A percentile compares a stretch with the other conserved stretches of the same genome.
Conservation (phyloP, 2,888 invertebrate species). For the Ferdinandea cuprea region DNA sequence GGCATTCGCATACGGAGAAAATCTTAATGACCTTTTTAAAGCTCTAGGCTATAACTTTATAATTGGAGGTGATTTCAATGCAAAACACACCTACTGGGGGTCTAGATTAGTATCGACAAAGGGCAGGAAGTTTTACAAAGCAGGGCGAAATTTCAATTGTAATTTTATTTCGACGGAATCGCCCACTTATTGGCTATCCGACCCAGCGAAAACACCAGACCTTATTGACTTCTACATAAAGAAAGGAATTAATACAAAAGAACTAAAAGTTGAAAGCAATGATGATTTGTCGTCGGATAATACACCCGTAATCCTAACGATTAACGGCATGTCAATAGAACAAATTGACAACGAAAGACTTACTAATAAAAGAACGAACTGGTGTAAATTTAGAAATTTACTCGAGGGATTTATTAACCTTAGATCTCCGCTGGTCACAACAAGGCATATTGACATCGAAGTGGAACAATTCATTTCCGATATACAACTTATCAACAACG, state of each 20-base stretch:
- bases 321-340: not conserved
- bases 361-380: not conserved
- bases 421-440: not conserved
- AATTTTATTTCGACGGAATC: not conserved
- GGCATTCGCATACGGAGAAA: not conserved
- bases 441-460: not conserved
- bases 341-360: not conserved
- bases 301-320: not conserved
- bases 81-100: not conserved
- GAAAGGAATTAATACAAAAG: not conserved
- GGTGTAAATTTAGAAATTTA: not conserved
- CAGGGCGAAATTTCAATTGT: not conserved
- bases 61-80: not conserved
- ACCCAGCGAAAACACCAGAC: not conserved
- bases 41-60: slow-evolving; percentile 1
- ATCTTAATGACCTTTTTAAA: not conserved
- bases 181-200: not conserved
- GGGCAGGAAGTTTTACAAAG: not conserved
- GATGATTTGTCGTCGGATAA: not conserved
- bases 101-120: not conserved
- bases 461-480: too few relatives aligned
- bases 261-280: not conserved
- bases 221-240: not conserved
- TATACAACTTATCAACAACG: not conserved
- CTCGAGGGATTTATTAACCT: not conserved